Evolutionary conservation across 2,888 invertebrate genomes (phyloP).

Genomic region (Xestia sexstrigata): DNA sequence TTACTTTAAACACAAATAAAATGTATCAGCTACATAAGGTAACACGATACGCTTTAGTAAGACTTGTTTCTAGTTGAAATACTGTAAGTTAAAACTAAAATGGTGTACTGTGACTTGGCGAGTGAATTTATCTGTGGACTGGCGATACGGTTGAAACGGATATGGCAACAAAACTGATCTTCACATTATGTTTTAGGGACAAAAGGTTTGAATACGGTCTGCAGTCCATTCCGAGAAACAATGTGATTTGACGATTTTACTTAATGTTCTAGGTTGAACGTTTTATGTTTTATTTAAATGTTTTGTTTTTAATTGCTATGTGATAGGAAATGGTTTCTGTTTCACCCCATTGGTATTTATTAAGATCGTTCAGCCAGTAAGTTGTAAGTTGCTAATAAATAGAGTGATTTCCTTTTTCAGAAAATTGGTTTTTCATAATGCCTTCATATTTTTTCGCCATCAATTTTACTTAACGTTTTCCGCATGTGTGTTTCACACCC

Average conservation of each 20-base stretch:
- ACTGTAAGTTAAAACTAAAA: constrained; percentile 1
- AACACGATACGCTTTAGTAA: background rate
- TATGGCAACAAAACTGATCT: constrained; percentile 56
- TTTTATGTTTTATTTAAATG: background rate
- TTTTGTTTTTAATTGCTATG: background rate
- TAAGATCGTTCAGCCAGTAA: background rate
- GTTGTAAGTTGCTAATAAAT: background rate
- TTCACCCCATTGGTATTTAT: background rate
- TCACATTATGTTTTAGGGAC: constrained; percentile 52
- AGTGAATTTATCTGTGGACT: constrained; percentile 56
- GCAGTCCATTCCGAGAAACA: constrained; percentile 14
- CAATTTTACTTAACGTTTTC: constrained; percentile 10
- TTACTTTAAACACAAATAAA: no score
- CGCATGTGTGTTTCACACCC: constrained; percentile 22
- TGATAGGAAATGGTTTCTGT: background rate
- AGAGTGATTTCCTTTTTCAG: background rate
- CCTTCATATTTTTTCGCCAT: constrained; percentile 1
- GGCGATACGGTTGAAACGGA: constrained; percentile 58
- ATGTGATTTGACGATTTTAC: constrained; percentile 21
- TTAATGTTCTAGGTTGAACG: constrained; percentile 4
- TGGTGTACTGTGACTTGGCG: constrained; percentile 10
- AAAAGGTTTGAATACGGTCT: constrained; percentile 23
- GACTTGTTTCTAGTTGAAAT: background rate
- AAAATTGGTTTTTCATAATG: background rate
- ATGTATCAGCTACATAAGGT: background rate